Evolutionary conservation across 2,113 vertebrate species (phyloP).

Genomic region (Enhydra lutris): DNA sequence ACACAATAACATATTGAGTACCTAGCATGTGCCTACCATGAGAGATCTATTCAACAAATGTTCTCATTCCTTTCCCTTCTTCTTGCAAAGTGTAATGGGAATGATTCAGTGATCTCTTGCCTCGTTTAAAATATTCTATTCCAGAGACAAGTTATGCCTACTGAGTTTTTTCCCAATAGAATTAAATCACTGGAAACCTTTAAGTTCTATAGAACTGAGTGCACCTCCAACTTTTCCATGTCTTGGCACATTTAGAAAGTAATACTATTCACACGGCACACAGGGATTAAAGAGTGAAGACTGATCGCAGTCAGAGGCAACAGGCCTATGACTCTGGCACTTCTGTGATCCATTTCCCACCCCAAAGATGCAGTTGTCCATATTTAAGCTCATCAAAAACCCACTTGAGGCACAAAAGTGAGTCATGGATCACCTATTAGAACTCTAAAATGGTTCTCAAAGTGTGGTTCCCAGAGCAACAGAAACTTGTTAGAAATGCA

Average conservation of each 20-base stretch:
- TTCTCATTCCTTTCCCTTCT: neutral
- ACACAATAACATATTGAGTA: neutral
- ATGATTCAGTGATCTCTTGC: neutral
- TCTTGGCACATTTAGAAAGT: neutral
- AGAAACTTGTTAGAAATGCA: neutral
- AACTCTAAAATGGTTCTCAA: neutral
- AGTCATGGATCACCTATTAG: neutral
- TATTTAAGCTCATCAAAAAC: slow-evolving; percentile 28
- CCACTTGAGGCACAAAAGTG: neutral
- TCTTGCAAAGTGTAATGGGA: neutral
- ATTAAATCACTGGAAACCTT: neutral
- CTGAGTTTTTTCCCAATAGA: neutral
- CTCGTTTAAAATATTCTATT: slow-evolving; percentile 24
- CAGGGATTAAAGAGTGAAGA: neutral
- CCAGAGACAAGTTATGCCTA: neutral
- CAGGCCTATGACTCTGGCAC: neutral
- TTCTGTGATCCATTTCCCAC: neutral
- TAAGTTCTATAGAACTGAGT: neutral
- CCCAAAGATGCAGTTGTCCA: neutral
- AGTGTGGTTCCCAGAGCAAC: neutral
- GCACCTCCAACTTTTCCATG: neutral
- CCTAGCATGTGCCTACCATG: neutral
- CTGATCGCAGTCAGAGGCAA: neutral
- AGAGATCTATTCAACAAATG: neutral
- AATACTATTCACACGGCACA: neutral